Evolutionary conservation across 2,888 invertebrate genomes (phyloP), one percentile per base, ranked within the genome.

Genomic region (Crematogaster levior): DNA sequence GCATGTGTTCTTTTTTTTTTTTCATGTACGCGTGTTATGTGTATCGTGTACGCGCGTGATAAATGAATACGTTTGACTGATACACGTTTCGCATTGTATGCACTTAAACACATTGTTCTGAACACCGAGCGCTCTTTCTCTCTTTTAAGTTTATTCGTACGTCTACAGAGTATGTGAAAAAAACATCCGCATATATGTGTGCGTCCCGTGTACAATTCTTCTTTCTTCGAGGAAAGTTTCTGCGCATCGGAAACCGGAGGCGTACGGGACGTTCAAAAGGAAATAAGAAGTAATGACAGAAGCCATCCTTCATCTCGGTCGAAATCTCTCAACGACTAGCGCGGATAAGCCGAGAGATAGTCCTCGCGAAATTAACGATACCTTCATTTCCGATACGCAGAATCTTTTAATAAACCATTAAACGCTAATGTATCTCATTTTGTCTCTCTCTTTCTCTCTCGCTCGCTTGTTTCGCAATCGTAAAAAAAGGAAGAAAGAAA

Each of bases 41-140:
- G 66, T 81, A 61, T n/a, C n/a, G 7, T 63, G 61, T 83, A 79
- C 37, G 72, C 72, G 48, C 7, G 70, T 81, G 63, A 12, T 61
- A 51, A 77, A 86, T 85, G 87, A 87, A 87, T 87, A 85, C 85
- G 82, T 85, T 88, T 87, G 82, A 87, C 82, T 87, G 88, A 88
- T 87, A 85, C 84, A 85, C 68, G 80, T 85, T 61, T 81, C n/a
- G 68, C 72, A 81, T 56, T 46, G 65, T 85, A 73, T 72, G 73
- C 48, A 74, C 46, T 68, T 85, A 72, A 72, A 82, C 75, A 46
- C 12, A 48, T 65, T 63, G 51, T 72, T 60, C 56, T 60, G 56
- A 84, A 79, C 75, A 73, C 51, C 46, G 43, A 51, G 56, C n/a
- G 72, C 72, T 53, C 53, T 68, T 40, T 75, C 46, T 30, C 21